Evolutionary conservation across 2,797 vertebrate genomes (phyloP).

Genomic region (Tarsius wallacei): DNA sequence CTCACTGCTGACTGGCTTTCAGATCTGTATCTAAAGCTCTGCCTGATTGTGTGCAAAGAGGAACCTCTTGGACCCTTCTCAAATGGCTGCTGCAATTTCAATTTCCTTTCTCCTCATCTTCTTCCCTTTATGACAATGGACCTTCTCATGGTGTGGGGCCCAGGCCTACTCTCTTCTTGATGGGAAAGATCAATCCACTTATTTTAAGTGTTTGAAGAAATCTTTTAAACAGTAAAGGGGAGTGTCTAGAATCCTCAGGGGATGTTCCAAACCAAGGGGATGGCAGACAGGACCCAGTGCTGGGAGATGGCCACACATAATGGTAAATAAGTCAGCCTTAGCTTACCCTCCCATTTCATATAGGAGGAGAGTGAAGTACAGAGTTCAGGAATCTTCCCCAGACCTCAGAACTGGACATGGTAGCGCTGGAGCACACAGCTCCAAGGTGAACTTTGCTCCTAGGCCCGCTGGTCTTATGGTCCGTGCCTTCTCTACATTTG

Average conservation of each 20-base stretch:
- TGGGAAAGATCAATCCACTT: background rate
- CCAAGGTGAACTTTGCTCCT: background rate
- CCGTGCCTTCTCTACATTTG: too few species aligned
- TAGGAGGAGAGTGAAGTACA: background rate
- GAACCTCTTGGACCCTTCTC: background rate
- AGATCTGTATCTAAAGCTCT: background rate
- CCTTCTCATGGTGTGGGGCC: background rate
- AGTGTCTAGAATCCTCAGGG: background rate
- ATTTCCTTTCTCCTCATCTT: background rate
- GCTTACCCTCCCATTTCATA: background rate
- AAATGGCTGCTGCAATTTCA: too few species aligned
- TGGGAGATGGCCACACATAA: background rate
- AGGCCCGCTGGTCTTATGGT: too few species aligned
- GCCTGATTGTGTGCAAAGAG: background rate
- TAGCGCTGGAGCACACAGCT: background rate
- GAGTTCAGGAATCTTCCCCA: background rate
- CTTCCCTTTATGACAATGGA: background rate
- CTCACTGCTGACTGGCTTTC: background rate
- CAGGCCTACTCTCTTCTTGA: background rate
- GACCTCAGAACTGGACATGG: background rate
- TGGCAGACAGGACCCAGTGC: background rate
- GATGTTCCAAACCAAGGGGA: background rate
- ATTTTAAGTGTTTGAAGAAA: background rate
- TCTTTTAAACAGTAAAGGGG: too few species aligned
- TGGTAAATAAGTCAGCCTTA: background rate